Conservation (phyloP, 2,113 vertebrate species). For the Sebastes fasciatus region DNA sequence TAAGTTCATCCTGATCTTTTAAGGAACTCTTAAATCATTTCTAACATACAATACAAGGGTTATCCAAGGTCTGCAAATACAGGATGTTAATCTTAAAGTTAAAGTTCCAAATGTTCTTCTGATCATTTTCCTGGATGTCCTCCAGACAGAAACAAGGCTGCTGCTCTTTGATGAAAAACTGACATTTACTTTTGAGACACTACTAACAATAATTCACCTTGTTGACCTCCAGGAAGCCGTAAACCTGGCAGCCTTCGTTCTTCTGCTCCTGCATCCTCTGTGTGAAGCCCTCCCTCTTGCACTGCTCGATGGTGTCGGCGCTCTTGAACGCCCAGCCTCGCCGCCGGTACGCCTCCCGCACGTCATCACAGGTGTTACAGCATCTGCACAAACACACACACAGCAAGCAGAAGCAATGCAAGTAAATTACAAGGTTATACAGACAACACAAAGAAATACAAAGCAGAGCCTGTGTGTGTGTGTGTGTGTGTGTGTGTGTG, state of each 20-base stretch:
- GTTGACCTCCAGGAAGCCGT: conserved; percentile 97
- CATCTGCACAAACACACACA: conserved; percentile 84
- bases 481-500: not conserved
- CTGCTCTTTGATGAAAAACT: not conserved
- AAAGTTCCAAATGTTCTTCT: not conserved
- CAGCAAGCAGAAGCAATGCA: not conserved
- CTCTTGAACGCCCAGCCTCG: conserved; percentile 99
- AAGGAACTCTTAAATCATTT: too few species aligned
- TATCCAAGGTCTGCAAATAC: not conserved
- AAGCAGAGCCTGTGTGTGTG: too few species aligned
- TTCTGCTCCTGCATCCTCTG: conserved; percentile 99
- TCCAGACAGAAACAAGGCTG: not conserved
- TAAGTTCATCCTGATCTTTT: not conserved
- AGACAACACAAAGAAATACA: not conserved
- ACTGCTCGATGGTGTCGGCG: conserved; percentile 97
- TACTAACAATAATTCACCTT: conserved; percentile 83
- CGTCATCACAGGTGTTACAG: conserved; percentile 98
- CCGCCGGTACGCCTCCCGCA: conserved; percentile 94
- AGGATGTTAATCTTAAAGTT: too few species aligned
- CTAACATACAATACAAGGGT: not conserved
- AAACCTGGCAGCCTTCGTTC: conserved; percentile 97
- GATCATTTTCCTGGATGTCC: not conserved
- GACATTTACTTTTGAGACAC: too few species aligned
- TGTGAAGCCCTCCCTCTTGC: conserved; percentile 96
- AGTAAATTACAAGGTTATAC: not conserved